Percentiles rank a stretch among this genome's conserved stretches.
Conservation (phyloP, 1,140 invertebrate genomes). For the Drosophila leontia region DNA sequence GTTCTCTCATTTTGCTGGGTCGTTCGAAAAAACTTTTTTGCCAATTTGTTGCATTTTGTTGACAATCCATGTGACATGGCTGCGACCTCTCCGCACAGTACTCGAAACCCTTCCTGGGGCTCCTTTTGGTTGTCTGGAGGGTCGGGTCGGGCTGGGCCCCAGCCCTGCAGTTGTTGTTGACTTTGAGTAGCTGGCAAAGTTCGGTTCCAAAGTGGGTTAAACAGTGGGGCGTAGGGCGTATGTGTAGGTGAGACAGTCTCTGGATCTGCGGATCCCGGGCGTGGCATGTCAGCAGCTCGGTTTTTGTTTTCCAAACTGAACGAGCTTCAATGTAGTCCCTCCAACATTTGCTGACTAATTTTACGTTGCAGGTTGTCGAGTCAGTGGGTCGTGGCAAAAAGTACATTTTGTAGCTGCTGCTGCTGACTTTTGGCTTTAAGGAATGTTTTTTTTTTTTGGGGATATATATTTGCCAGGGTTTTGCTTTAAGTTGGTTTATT, state of each 20-base stretch:
- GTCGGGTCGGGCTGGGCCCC: slow-evolving; percentile 2
- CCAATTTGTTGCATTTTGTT: slow-evolving; percentile 79
- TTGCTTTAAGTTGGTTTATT: not conserved
- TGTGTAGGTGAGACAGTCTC: slow-evolving; percentile 24
- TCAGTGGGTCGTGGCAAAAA: slow-evolving; percentile 20
- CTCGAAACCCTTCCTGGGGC: slow-evolving; percentile 27
- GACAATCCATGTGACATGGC: slow-evolving; percentile 74
- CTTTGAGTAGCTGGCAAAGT: slow-evolving; percentile 71
- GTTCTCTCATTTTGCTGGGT: slow-evolving; percentile 72
- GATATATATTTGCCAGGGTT: not conserved
- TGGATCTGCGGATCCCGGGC: slow-evolving; percentile 22
- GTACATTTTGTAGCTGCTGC: slow-evolving; percentile 7
- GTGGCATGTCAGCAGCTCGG: slow-evolving; percentile 45
- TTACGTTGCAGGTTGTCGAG: slow-evolving; percentile 29
- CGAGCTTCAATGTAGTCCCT: slow-evolving; percentile 9
- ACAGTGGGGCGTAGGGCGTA: slow-evolving; percentile 66
- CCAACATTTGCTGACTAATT: slow-evolving; percentile 44
- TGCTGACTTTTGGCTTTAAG: slow-evolving; percentile 27
- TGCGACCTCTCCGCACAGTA: slow-evolving; percentile 11
- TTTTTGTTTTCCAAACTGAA: slow-evolving; percentile 36
- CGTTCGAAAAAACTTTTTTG: slow-evolving; percentile 75
- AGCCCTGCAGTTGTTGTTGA: slow-evolving; percentile 64
- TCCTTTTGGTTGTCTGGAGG: slow-evolving; percentile 16
- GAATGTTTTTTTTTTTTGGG: not conserved
- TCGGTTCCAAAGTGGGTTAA: slow-evolving; percentile 64